Conservation (phyloP, 92 coral and sea anemone species). For the Actinostola sp. region DNA sequence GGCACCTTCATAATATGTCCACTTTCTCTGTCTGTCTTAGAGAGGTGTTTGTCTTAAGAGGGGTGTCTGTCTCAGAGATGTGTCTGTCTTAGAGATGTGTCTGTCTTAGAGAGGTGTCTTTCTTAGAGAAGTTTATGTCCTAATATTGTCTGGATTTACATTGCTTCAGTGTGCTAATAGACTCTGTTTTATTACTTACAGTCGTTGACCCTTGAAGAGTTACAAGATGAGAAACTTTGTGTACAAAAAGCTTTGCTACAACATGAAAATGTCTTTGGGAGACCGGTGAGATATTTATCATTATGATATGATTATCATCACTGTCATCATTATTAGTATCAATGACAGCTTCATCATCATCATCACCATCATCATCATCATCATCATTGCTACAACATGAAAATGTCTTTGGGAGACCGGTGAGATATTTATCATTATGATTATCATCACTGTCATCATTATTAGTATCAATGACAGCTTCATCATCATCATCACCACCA, state of each 20-base stretch:
- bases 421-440: slow-evolving; percentile 44
- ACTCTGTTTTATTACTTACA: slow-evolving; percentile 1
- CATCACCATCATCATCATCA: too few relatives aligned
- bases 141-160: too few relatives aligned
- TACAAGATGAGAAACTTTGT: slow-evolving; percentile 91
- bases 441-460: slow-evolving; percentile 6
- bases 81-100: too few relatives aligned
- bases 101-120: too few relatives aligned
- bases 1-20: too few relatives aligned
- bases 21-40: too few relatives aligned
- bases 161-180: too few relatives aligned
- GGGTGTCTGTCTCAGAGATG: too few relatives aligned
- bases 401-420: slow-evolving; percentile 94
- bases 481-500: too few relatives aligned
- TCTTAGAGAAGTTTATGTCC: too few relatives aligned
- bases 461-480: neutral
- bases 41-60: too few relatives aligned
- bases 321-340: too few relatives aligned
- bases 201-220: slow-evolving; percentile 77
- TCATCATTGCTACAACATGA: slow-evolving; percentile 95
- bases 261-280: slow-evolving; percentile 92
- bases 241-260: slow-evolving; percentile 93
- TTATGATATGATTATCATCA: neutral
- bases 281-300: slow-evolving; percentile 92
- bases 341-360: neutral